These are phyloP conservation scores for Philopedon plagiatum DNA, from an alignment of 2,888 invertebrate species.

Conservation along the genomic window DNA sequence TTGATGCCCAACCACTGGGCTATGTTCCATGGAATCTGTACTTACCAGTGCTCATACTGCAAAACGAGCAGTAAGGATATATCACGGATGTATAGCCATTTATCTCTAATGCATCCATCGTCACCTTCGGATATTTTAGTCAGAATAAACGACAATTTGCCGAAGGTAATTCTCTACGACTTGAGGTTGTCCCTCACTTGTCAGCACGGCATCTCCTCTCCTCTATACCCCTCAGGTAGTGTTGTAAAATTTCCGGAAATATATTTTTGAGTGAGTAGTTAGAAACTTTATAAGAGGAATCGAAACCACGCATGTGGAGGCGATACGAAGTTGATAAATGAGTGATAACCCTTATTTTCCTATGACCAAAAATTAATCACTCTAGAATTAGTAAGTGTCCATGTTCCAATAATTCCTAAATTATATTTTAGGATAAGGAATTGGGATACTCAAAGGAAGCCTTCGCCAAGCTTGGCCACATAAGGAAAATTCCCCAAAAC, in stretches of 20 bases:
- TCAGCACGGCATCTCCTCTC: no score
- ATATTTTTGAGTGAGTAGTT: no score
- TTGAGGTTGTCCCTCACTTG: background rate
- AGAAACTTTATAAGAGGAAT: no score
- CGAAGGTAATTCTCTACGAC: slow-evolving; percentile 18
- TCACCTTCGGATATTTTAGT: slow-evolving; percentile 51
- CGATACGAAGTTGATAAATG: no score
- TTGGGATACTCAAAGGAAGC: slow-evolving; percentile 55
- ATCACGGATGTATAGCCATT: slow-evolving; percentile 53
- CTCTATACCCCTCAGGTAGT: no score
- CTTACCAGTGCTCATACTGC: slow-evolving; percentile 61
- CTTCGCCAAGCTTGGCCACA: slow-evolving; percentile 49
- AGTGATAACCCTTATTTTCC: no score
- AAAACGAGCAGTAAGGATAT: slow-evolving; percentile 49
- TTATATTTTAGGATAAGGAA: slow-evolving; percentile 29
- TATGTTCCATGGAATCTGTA: slow-evolving; percentile 65
- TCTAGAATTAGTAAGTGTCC: no score
- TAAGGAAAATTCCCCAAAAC: slow-evolving; percentile 43
- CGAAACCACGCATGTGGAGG: no score
- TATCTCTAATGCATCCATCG: slow-evolving; percentile 52
- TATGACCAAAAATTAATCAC: no score
- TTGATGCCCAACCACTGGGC: slow-evolving; percentile 70
- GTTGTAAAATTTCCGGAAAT: no score
- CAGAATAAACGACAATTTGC: slow-evolving; percentile 35
- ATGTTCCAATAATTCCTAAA: no score